Evolutionary conservation across 2,113 vertebrate genomes (phyloP).

Genomic region (Crotalus tigris): DNA sequence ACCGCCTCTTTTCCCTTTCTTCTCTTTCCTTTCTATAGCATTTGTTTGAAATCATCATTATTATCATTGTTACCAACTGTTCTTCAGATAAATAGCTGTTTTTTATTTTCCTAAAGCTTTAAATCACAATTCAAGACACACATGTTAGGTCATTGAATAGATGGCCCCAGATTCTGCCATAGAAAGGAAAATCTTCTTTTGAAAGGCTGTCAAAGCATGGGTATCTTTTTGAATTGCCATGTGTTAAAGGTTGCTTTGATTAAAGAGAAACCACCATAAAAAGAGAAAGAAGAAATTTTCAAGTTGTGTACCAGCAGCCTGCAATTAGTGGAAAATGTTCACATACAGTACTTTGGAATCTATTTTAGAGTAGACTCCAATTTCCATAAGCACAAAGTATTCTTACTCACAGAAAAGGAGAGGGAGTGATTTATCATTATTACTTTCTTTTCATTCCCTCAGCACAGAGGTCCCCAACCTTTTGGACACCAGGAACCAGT

Average conservation of each 20-base stretch:
- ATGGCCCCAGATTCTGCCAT: not conserved
- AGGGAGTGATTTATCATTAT: not conserved
- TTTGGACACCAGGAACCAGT: no score
- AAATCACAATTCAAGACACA: not conserved
- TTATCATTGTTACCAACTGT: not conserved
- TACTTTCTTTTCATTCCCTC: not conserved
- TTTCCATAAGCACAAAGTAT: not conserved
- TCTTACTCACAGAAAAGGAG: not conserved
- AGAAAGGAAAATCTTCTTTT: not conserved
- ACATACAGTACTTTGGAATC: not conserved
- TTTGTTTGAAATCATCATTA: not conserved
- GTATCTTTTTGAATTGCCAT: not conserved
- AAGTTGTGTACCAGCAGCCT: not conserved
- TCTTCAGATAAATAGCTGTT: not conserved
- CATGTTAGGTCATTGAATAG: not conserved
- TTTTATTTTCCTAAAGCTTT: not conserved
- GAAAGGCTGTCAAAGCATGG: not conserved
- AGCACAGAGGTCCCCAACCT: not conserved
- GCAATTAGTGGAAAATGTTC: not conserved
- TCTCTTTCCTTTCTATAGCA: not conserved
- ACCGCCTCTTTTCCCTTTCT: not conserved
- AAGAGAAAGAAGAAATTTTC: not conserved
- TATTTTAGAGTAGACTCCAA: not conserved
- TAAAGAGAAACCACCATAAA: not conserved
- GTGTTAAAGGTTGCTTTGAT: not conserved